phyloP scores from a whole-genome alignment of 2,888 invertebrate genomes.

The Mesorhabditis belari region DNA sequence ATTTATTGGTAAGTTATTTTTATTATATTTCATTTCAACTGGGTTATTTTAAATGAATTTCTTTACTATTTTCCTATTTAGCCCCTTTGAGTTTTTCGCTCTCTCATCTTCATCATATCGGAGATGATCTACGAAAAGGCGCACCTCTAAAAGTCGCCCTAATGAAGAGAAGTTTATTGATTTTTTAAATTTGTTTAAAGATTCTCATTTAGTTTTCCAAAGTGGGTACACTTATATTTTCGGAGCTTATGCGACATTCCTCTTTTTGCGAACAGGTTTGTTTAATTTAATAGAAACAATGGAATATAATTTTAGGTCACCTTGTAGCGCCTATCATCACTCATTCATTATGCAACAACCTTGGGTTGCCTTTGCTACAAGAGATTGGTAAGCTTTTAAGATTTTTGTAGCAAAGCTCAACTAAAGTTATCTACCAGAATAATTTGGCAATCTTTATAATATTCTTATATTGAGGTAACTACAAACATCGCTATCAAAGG shows the following conservation, averaged over 20 bases:
- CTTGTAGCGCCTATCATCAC: slow-evolving; percentile 42
- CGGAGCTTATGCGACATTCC: slow-evolving; percentile 47
- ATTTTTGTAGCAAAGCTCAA: neutral
- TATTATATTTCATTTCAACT: slow-evolving; percentile 5
- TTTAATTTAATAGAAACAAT: neutral
- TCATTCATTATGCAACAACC: slow-evolving; percentile 46
- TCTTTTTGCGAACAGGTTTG: slow-evolving; percentile 27
- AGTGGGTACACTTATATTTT: slow-evolving; percentile 51
- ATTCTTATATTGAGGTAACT: neutral
- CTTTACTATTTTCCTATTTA: slow-evolving; percentile 35
- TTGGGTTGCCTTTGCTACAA: slow-evolving; percentile 40
- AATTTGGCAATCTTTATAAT: too few species aligned
- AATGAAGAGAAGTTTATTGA: slow-evolving; percentile 21
- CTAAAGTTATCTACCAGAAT: too few species aligned
- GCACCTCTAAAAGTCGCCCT: slow-evolving; percentile 19
- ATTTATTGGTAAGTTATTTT: neutral
- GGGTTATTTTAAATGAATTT: slow-evolving; percentile 42
- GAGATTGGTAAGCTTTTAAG: slow-evolving; percentile 27
- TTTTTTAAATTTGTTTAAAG: neutral
- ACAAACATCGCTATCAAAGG: neutral
- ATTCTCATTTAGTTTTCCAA: slow-evolving; percentile 41
- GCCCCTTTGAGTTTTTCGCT: slow-evolving; percentile 43
- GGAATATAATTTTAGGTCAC: slow-evolving; percentile 16
- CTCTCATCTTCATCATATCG: slow-evolving; percentile 46
- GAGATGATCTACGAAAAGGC: slow-evolving; percentile 39